Conservation (phyloP, 2,888 invertebrate genomes). For the Bursaphelenchus okinawaensis region DNA sequence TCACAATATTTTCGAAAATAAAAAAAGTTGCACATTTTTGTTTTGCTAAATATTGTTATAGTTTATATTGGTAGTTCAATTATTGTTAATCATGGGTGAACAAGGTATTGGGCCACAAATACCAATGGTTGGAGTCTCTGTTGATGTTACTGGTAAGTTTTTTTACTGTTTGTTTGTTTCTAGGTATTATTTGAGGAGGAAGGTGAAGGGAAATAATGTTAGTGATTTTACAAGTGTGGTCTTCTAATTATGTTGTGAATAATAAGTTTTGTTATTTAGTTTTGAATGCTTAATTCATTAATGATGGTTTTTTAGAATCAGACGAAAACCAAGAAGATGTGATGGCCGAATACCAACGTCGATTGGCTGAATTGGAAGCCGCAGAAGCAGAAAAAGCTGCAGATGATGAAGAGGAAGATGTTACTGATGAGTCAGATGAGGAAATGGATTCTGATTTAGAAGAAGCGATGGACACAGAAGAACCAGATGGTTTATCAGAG, state of each 20-base stretch:
- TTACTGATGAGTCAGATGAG: not conserved
- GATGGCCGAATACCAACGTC: not conserved
- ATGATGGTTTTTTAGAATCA: not conserved
- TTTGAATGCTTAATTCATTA: too few relatives aligned
- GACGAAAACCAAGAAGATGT: not conserved
- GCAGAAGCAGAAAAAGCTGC: not conserved
- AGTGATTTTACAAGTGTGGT: too few relatives aligned
- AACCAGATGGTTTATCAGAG: not conserved
- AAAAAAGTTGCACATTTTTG: too few relatives aligned
- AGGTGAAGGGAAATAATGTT: too few relatives aligned
- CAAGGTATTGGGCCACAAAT: not conserved
- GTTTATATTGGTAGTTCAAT: too few relatives aligned
- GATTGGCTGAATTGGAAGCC: not conserved
- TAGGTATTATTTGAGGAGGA: too few relatives aligned
- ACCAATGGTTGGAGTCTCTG: not conserved
- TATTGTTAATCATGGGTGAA: not conserved
- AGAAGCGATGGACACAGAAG: not conserved
- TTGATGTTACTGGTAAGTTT: not conserved
- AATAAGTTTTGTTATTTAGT: too few relatives aligned
- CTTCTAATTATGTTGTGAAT: too few relatives aligned
- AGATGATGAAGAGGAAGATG: not conserved
- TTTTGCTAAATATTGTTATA: too few relatives aligned
- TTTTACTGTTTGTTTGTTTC: too few relatives aligned
- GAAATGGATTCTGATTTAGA: slow-evolving; percentile 3
- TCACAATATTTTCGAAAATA: not conserved